Evolutionary conservation across 2,888 invertebrate species (phyloP).

Genomic region (Microplitis deprimator): DNA sequence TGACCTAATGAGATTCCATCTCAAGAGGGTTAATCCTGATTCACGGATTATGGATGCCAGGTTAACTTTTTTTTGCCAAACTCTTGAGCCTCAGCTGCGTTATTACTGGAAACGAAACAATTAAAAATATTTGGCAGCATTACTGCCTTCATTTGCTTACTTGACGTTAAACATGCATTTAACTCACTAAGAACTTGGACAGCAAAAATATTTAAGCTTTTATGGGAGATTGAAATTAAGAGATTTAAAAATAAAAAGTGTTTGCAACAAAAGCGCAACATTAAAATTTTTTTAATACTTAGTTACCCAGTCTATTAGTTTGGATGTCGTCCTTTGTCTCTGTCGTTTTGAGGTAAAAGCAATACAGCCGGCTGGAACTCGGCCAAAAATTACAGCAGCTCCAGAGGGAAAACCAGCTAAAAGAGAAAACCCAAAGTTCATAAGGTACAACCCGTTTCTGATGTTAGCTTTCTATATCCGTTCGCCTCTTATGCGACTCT

Average conservation of each 20-base stretch:
- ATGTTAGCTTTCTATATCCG: not conserved
- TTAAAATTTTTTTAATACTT: not conserved
- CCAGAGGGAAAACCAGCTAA: not conserved
- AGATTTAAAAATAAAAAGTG: not conserved
- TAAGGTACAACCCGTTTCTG: conserved; percentile 15
- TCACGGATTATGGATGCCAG: conserved; percentile 41
- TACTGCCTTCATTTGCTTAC: not conserved
- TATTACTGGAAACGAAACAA: conserved; percentile 2
- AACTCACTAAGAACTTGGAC: too few relatives aligned
- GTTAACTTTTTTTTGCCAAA: not conserved
- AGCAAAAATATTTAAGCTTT: too few relatives aligned
- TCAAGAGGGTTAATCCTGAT: conserved; percentile 48
- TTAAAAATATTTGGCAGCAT: not conserved
- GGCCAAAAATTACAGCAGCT: conserved; percentile 20
- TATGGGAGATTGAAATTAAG: not conserved
- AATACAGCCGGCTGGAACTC: conserved; percentile 12
- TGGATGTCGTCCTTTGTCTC: conserved; percentile 14
- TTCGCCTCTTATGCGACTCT: not conserved
- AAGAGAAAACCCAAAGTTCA: conserved; percentile 2
- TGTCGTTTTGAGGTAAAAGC: conserved; percentile 4
- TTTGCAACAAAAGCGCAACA: not conserved
- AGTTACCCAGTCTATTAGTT: conserved; percentile 18
- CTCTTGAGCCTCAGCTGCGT: not conserved
- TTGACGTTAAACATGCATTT: too few relatives aligned
- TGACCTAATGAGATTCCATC: conserved; percentile 51